Evolutionary conservation across 1,140 invertebrate genomes (phyloP), one percentile per base, ranked within the genome.

Genomic region (Bombus polaris): DNA sequence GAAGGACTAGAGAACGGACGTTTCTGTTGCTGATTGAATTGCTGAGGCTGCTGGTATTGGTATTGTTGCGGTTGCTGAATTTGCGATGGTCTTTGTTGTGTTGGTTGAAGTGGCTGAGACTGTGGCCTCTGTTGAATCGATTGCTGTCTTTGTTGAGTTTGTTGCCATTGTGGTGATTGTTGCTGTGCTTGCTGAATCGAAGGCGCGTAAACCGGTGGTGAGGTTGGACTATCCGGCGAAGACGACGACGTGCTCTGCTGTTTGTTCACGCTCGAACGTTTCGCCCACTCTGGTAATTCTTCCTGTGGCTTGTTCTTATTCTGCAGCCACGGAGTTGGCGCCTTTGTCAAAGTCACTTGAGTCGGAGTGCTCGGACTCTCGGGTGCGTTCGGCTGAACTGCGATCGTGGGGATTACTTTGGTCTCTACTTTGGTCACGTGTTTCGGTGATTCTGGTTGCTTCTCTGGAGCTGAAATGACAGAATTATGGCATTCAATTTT

Each of bases 241-340:
- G 92, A 76, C 15, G 91, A n/a, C 12, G 59, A 62, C 25, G 59
- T 90, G 53, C 91, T 89, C 18, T 89, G 88, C 66, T 88, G 88
- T 66, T 87, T 89, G 44, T 78, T 87, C 32, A 73, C 90, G 79
- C 28, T 88, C 15, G 92, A 42, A 35, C 94, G 93, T 90, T 94
- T 94, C 3, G 94, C 95, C 95, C 95, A 96, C 71, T 95, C 94
- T 0, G 95, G 95, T 22, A 94, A 83, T 68, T 95, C 94, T 53
- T 95, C 95, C 57, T 92, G 92, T 1, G 92, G 92, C 70, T 95
- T 95, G 25, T 84, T 92, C 83, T 94, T 94, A 74, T 95, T 96
- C 72, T 95, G 95, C 90, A 96, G 94, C 96, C 96, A 97, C 6
- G 96, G 96, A 10, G 96, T 96, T 2, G 96, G 96, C 1, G 96